Evolutionary conservation across 2,113 vertebrate genomes (phyloP).

Genomic region (Apteryx owenii): DNA sequence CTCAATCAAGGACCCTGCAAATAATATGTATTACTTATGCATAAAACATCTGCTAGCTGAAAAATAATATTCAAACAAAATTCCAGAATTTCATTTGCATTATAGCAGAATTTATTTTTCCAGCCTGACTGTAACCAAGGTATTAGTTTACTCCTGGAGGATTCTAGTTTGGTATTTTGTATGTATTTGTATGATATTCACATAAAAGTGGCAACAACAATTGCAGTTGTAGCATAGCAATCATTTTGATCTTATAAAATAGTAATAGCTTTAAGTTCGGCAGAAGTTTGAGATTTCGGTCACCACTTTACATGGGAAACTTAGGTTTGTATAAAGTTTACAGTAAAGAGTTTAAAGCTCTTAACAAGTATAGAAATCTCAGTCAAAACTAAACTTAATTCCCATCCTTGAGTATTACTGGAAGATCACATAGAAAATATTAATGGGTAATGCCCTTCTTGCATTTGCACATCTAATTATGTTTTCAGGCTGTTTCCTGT

Average conservation of each 20-base stretch:
- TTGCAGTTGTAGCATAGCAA: background rate
- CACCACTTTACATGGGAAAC: background rate
- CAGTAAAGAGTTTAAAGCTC: background rate
- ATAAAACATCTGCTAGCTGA: background rate
- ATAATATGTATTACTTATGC: background rate
- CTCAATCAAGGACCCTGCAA: conserved; percentile 91
- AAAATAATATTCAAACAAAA: background rate
- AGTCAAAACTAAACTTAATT: background rate
- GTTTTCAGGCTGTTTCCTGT: no score
- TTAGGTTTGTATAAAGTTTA: background rate
- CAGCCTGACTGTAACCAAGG: background rate
- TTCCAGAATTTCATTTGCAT: background rate
- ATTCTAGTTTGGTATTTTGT: background rate
- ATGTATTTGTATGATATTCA: background rate
- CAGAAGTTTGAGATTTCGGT: background rate
- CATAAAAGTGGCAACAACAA: background rate
- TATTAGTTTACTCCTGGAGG: background rate
- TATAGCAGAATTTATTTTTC: background rate
- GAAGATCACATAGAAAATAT: background rate
- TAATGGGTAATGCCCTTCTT: background rate
- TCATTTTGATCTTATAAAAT: background rate
- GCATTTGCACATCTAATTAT: no score
- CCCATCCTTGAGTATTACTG: background rate
- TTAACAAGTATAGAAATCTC: background rate
- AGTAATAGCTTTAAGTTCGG: background rate